A percentile compares a stretch with the other conserved stretches of the same genome.
These are phyloP conservation scores for Fistularia commersonii DNA, from an alignment of 2,797 vertebrate genomes.

Conservation along the genomic window DNA sequence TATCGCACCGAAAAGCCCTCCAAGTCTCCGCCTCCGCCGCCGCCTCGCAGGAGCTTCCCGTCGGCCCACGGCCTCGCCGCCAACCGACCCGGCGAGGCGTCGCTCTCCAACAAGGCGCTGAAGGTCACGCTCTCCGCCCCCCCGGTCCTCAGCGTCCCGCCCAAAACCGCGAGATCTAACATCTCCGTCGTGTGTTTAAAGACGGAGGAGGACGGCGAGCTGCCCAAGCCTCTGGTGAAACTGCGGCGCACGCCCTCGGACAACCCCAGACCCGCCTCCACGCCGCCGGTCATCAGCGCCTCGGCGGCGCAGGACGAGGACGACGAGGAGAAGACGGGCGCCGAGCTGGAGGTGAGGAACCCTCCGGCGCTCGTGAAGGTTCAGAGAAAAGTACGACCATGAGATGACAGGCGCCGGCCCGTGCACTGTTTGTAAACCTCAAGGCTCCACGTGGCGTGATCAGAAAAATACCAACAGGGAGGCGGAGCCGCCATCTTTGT, in stretches of 20 bases:
- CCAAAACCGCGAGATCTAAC: neutral
- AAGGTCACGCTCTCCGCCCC: conserved; percentile 68
- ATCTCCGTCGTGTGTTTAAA: conserved; percentile 52
- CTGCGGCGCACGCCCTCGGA: conserved; percentile 86
- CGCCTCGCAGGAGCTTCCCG: conserved; percentile 92
- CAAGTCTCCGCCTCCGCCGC: conserved; percentile 91
- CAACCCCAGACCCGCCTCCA: conserved; percentile 85
- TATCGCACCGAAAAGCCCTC: conserved; percentile 94
- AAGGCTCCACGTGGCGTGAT: too few relatives aligned
- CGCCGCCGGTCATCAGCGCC: conserved; percentile 83
- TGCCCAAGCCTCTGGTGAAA: conserved; percentile 86
- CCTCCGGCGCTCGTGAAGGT: too few relatives aligned
- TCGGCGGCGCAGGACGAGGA: conserved; percentile 87
- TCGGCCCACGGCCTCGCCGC: conserved; percentile 91
- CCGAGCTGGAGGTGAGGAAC: conserved; percentile 85
- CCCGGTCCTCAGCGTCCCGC: too few relatives aligned
- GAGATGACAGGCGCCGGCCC: too few relatives aligned
- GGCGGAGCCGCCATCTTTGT: too few relatives aligned
- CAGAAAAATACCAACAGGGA: too few relatives aligned
- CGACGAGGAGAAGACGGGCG: conserved; percentile 88
- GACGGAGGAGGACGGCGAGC: conserved; percentile 85
- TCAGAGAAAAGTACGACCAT: too few relatives aligned
- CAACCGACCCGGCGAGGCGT: conserved; percentile 87
- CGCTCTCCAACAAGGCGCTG: conserved; percentile 87
- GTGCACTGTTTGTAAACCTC: too few relatives aligned